These are phyloP conservation scores for Myiotriccus ornatus DNA, from an alignment of 2,797 vertebrate genomes.

Conservation along the genomic window DNA sequence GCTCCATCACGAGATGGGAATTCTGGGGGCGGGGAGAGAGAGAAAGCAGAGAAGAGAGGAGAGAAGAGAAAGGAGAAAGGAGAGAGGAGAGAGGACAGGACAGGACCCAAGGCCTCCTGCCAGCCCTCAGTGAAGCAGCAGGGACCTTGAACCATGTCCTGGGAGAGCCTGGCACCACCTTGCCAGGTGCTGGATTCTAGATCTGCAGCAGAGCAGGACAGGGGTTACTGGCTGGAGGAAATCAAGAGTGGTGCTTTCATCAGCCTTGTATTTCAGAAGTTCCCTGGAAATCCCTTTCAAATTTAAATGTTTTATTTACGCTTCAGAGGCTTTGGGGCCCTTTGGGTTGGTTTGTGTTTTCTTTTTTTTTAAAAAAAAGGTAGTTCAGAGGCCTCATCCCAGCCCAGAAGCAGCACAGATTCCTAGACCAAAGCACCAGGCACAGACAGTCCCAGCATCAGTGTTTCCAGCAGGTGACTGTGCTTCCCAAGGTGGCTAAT, in stretches of 20 bases:
- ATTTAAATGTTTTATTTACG: not conserved
- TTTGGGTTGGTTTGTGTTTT: not conserved
- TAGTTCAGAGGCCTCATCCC: not conserved
- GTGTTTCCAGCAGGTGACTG: not conserved
- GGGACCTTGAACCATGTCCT: not conserved
- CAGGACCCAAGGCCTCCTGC: not conserved
- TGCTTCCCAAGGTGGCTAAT: not conserved
- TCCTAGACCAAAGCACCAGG: not conserved
- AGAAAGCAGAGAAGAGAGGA: not conserved
- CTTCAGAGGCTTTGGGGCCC: not conserved
- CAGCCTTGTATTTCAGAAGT: not conserved
- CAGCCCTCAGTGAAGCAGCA: not conserved
- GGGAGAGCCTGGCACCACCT: not conserved
- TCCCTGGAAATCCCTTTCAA: not conserved
- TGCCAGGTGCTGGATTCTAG: not conserved
- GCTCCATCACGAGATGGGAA: conserved; percentile 3
- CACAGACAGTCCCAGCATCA: not conserved
- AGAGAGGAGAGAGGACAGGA: not conserved
- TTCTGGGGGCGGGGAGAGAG: not conserved
- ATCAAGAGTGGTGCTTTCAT: accelerated
- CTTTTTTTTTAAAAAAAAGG: no score
- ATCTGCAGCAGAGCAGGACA: accelerated
- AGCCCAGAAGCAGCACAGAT: not conserved
- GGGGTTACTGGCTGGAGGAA: not conserved
- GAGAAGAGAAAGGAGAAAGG: not conserved